Base-by-base conservation (phyloP, 2,888 invertebrate genomes). In the Mythimna ferrago region DNA sequence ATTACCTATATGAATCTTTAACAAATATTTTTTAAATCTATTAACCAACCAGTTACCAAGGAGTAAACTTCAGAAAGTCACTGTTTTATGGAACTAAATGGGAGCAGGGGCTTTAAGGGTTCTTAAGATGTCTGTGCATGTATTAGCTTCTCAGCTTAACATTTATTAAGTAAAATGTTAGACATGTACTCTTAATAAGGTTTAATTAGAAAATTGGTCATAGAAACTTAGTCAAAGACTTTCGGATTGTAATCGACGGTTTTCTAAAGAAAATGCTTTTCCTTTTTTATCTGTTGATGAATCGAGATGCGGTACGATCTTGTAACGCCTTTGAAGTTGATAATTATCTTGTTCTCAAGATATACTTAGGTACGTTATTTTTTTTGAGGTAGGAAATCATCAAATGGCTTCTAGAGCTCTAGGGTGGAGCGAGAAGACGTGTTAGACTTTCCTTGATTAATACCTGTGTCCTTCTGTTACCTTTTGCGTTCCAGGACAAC, bases 191-290 rank as follows among this genome's bases (percentile, higher is more conserved):
- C 62, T 54, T 64, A 64, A 76, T 81, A 65, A 54, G 78, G 71
- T 19, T 57, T 71, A 71, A 77, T 76, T 76, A 81, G 82, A 65
- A 71, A 65, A 79, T 76, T 65, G n/a, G 56, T 38, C n/a, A 72
- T 51, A 19, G 57, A 72, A 72, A 67, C 67, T 71, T 65, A 16
- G 78, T 82, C 61, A 71, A 63, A 66, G 56, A 73, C 67, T 82
- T 71, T 78, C 80, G 6, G 73, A 82, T 78, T 63, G 9, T 63
- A 56, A 80, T 82, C 73, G 62, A 16, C 6, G 19, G 68, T 51
- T 82, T 80, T 78, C 82, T 73, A 41, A 66, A 66, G 66, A 76
- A 76, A 81, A 68, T 69, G 38, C 0, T 62, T 78, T 75, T 75
- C 11, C 26, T 57, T 71, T 70, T 81, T 72, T 64, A 77, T 66